Evolutionary conservation across 2,113 vertebrate species (phyloP).

Genomic region (Vidua chalybeata): DNA sequence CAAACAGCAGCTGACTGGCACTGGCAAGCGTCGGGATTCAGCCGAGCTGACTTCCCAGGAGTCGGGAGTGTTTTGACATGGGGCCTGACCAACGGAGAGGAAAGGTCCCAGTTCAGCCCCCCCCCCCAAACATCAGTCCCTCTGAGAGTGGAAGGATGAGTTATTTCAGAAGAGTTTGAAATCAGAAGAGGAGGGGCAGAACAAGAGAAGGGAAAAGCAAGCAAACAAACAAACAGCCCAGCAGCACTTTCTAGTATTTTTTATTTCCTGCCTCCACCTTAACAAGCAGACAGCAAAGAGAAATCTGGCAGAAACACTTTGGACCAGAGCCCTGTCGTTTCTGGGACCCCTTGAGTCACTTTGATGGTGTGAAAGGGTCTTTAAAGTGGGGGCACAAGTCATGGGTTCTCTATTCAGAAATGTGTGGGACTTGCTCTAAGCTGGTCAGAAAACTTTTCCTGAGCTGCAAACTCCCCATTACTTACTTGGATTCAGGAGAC

Average conservation of each 20-base stretch:
- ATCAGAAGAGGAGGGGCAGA: neutral
- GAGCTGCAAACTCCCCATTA: neutral
- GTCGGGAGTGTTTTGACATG: constrained; percentile 30
- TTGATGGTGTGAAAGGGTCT: neutral
- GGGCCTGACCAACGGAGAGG: neutral
- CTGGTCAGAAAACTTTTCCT: constrained; percentile 2
- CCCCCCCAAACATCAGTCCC: neutral
- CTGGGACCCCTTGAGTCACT: neutral
- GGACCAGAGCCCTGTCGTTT: neutral
- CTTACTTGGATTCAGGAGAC: neutral
- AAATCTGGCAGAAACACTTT: neutral
- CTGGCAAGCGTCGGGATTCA: constrained; percentile 18
- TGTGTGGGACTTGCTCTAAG: neutral
- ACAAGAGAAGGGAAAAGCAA: neutral
- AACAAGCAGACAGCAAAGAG: neutral
- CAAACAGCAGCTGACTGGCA: constrained; percentile 78
- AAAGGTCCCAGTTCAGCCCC: constrained; percentile 47
- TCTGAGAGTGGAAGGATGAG: neutral
- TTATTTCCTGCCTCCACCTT: neutral
- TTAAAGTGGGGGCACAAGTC: neutral
- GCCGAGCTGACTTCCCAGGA: constrained; percentile 33
- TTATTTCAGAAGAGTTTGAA: constrained; percentile 14
- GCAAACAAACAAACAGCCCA: neutral
- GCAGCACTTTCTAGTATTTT: neutral
- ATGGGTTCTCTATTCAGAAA: neutral